A percentile compares a stretch with the other conserved stretches of the same genome.
Conservation (phyloP, 2,113 vertebrate species). For the Seriola rivoliana region DNA sequence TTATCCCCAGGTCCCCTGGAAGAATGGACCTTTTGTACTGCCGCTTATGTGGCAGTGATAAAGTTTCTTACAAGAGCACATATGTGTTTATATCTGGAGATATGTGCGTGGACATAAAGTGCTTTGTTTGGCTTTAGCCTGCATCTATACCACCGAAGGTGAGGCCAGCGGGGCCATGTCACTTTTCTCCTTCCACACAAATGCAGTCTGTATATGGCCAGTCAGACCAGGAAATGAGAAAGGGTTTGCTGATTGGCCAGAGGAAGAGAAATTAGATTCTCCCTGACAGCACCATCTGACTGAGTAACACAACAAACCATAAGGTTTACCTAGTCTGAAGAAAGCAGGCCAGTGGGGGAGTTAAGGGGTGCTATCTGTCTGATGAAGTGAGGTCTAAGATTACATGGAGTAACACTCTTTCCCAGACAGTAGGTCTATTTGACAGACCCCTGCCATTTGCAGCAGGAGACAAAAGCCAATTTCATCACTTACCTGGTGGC, state of each 20-base stretch:
- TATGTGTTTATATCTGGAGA: constrained; percentile 94
- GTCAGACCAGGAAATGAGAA: constrained; percentile 78
- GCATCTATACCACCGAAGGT: constrained; percentile 85
- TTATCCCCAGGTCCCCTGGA: constrained; percentile 88
- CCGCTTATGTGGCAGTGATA: constrained; percentile 91
- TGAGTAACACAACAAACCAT: constrained; percentile 58
- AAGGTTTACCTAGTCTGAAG: constrained; percentile 43
- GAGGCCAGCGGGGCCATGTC: constrained; percentile 50
- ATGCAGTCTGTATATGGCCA: constrained; percentile 63
- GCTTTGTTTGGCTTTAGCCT: constrained; percentile 88
- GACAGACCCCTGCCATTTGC: constrained; percentile 64
- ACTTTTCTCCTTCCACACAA: constrained; percentile 66
- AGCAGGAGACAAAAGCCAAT: constrained; percentile 74
- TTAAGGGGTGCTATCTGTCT: constrained; percentile 58
- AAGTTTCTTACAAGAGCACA: constrained; percentile 92
- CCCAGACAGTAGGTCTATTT: constrained; percentile 59
- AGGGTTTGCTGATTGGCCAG: constrained; percentile 67
- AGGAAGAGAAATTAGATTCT: constrained; percentile 67
- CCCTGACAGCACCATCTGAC: constrained; percentile 51
- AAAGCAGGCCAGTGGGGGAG: constrained; percentile 44
- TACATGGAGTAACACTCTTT: constrained; percentile 56
- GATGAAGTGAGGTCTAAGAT: constrained; percentile 84
- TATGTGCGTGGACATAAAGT: constrained; percentile 90
- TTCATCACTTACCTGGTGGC: constrained; percentile 70
- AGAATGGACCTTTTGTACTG: constrained; percentile 94